phyloP scores from a whole-genome alignment of 2,113 vertebrate species.

The Coreoperca whiteheadi region DNA sequence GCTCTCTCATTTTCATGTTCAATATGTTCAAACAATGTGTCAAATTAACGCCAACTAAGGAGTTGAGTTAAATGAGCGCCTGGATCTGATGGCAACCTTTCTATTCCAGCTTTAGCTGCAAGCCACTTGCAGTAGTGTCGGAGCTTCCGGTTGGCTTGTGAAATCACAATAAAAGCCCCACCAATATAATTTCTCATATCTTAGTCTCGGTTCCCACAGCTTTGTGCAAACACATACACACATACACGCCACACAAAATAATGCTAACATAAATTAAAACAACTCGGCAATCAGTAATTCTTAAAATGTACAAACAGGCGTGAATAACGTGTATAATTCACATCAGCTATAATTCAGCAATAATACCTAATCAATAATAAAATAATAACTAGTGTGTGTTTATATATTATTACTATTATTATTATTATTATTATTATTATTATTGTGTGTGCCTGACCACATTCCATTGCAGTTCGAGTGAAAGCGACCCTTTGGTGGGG shows the following conservation, averaged over 20 bases:
- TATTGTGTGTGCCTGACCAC: background rate
- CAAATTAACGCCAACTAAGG: background rate
- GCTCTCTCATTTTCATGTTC: constrained; percentile 12
- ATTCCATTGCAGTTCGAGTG: background rate
- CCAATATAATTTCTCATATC: background rate
- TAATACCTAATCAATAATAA: background rate
- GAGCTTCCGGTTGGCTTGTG: constrained; percentile 66
- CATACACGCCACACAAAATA: background rate
- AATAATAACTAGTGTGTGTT: background rate
- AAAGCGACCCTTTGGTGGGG: background rate
- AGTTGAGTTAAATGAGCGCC: constrained; percentile 44
- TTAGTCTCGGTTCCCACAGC: background rate
- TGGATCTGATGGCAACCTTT: constrained; percentile 43
- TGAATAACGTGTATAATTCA: too few species aligned
- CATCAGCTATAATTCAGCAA: background rate
- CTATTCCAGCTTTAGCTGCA: constrained; percentile 50
- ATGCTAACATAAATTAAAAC: background rate
- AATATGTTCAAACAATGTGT: background rate
- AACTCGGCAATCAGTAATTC: background rate
- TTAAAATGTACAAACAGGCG: background rate
- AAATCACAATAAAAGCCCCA: constrained; percentile 60
- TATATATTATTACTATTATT: background rate
- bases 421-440: background rate
- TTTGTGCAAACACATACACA: background rate
- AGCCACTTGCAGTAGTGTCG: background rate